Evolutionary conservation across 2,888 invertebrate species (phyloP).

Genomic region (Nineta flava): DNA sequence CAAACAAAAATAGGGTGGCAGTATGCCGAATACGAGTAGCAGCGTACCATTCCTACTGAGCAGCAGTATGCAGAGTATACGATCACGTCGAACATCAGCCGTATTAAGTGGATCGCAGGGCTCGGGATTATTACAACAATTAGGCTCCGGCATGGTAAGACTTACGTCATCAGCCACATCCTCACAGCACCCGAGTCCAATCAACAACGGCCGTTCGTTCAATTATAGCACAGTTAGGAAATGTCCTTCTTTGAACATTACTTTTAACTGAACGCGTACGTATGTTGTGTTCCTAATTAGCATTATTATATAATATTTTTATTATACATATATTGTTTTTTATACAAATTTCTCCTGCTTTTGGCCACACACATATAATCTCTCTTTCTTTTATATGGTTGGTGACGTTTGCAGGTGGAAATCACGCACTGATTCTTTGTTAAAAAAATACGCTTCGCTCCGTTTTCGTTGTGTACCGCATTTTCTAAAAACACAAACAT

Average conservation of each 20-base stretch:
- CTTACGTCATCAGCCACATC: slow-evolving; percentile 46
- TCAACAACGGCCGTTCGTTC: slow-evolving; percentile 34
- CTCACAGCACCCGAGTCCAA: slow-evolving; percentile 25
- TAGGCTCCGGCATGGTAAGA: slow-evolving; percentile 91
- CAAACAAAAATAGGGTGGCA: slow-evolving; percentile 50
- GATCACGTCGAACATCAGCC: slow-evolving; percentile 57
- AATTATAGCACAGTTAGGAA: slow-evolving; percentile 46
- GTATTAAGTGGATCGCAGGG: slow-evolving; percentile 56
- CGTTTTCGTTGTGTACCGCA: slow-evolving; percentile 2
- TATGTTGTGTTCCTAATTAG: slow-evolving; percentile 12
- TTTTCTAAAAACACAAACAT: background rate
- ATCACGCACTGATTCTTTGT: slow-evolving; percentile 1
- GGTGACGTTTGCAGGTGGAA: slow-evolving; percentile 4
- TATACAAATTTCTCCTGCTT: slow-evolving; percentile 24
- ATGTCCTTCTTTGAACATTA: slow-evolving; percentile 61
- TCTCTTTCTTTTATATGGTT: slow-evolving; percentile 5
- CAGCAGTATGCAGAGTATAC: slow-evolving; percentile 60
- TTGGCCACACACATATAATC: slow-evolving; percentile 18
- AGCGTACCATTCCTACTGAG: slow-evolving; percentile 75
- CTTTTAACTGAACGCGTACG: slow-evolving; percentile 39
- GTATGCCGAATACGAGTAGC: slow-evolving; percentile 80
- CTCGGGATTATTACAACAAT: slow-evolving; percentile 67
- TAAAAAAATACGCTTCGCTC: background rate
- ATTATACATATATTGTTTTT: background rate
- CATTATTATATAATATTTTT: background rate